A percentile compares a stretch with the other conserved stretches of the same genome.
Evolutionary conservation across 2,797 vertebrate species (phyloP).

Genomic region (Sebastes vulpes): DNA sequence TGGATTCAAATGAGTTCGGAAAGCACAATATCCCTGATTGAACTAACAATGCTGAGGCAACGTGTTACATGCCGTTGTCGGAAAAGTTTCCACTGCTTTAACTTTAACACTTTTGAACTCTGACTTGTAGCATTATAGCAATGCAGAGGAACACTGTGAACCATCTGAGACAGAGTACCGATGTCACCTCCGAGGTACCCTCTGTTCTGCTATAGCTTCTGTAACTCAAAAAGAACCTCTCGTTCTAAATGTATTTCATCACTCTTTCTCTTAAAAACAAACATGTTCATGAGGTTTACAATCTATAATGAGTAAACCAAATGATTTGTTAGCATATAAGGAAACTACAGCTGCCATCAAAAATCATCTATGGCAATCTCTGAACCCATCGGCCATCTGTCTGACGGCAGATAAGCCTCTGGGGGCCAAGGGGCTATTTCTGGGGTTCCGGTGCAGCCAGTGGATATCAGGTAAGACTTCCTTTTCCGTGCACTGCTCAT

Average conservation of each 20-base stretch:
- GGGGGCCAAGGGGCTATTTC: no score
- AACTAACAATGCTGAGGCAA: neutral
- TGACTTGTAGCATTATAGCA: neutral
- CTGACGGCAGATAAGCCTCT: no score
- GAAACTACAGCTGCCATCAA: neutral
- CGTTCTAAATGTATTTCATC: neutral
- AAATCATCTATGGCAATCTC: neutral
- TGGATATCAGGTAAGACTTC: no score
- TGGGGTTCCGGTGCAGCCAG: no score
- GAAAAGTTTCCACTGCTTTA: neutral
- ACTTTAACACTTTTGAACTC: no score
- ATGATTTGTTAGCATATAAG: neutral
- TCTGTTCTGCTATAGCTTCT: neutral
- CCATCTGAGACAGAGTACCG: rapidly evolving
- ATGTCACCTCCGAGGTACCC: neutral
- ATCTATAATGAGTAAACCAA: neutral
- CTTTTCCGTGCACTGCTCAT: no score
- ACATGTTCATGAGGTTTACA: no score
- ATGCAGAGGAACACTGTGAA: neutral
- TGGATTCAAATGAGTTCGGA: neutral
- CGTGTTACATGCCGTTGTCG: neutral
- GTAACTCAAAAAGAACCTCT: neutral
- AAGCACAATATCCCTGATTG: neutral
- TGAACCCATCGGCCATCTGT: neutral
- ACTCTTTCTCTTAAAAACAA: neutral